Percentiles rank a stretch among this genome's conserved stretches.
These are phyloP conservation scores for Megalopta genalis DNA, from an alignment of 1,140 invertebrate species.

Conservation along the genomic window DNA sequence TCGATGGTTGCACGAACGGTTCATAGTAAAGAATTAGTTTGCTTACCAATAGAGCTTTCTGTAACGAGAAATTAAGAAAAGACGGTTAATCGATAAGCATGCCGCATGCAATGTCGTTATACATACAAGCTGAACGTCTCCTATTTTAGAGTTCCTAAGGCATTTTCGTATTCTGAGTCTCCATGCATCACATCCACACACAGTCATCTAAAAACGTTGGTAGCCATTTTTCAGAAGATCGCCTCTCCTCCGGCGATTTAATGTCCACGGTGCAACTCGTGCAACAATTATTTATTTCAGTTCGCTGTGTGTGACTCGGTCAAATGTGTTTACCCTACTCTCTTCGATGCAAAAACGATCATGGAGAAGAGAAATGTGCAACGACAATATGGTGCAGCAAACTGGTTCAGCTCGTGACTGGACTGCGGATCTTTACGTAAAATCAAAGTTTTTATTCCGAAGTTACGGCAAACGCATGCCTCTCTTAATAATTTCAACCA, in stretches of 20 bases:
- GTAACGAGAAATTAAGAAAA: conserved; percentile 60
- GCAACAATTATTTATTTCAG: not conserved
- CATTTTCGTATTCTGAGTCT: conserved; percentile 75
- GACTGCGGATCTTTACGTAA: no score
- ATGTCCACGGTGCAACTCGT: not conserved
- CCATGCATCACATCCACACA: conserved; percentile 79
- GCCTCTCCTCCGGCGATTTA: conserved; percentile 25
- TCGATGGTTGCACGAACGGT: conserved; percentile 17
- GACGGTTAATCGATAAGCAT: conserved; percentile 71
- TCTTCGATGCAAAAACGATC: not conserved
- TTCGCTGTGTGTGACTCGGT: not conserved
- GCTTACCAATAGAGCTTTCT: conserved; percentile 78
- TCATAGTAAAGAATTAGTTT: conserved; percentile 41
- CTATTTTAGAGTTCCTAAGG: conserved; percentile 79
- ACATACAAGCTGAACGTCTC: conserved; percentile 79
- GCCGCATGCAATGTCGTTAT: conserved; percentile 76
- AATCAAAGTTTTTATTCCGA: no score
- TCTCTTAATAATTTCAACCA: no score
- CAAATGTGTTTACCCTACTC: not conserved
- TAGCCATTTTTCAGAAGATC: conserved; percentile 63
- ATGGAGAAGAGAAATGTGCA: not conserved
- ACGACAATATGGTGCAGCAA: not conserved
- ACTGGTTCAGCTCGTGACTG: no score
- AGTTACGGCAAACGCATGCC: no score
- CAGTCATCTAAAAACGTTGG: conserved; percentile 79